Conservation (phyloP, 2,797 vertebrate genomes). For the Morelia viridis region DNA sequence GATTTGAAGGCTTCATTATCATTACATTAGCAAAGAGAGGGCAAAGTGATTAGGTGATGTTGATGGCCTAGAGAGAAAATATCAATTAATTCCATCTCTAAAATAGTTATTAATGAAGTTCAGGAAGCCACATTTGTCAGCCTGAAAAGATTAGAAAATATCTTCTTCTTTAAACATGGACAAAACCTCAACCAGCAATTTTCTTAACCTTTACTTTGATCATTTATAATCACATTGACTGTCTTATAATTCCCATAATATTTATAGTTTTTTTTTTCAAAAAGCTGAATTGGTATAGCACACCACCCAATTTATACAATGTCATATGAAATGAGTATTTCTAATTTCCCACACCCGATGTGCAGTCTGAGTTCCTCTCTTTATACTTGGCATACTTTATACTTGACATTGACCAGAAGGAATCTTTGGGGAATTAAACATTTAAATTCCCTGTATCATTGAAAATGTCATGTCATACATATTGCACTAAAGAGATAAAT, state of each 20-base stretch:
- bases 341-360: not conserved
- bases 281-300: not conserved
- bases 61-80: constrained; percentile 26
- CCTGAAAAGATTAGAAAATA: not conserved
- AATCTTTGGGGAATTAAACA: not conserved
- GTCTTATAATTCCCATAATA: not conserved
- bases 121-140: constrained; percentile 15
- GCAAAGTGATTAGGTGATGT: constrained; percentile 25
- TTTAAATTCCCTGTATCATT: not conserved
- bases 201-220: not conserved
- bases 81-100: constrained; percentile 33
- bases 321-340: not conserved
- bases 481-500: not conserved
- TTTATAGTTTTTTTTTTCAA: not conserved
- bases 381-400: not conserved
- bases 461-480: not conserved
- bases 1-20: constrained; percentile 38
- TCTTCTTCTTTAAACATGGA: not conserved
- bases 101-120: constrained; percentile 30
- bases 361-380: not conserved
- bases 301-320: not conserved
- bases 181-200: not conserved
- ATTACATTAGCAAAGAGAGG: constrained; percentile 42
- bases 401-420: not conserved
- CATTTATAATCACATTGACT: not conserved